Evolutionary conservation across 2,888 invertebrate species (phyloP), one percentile per base, ranked within the genome.

Genomic region (Folsomia manolachei): DNA sequence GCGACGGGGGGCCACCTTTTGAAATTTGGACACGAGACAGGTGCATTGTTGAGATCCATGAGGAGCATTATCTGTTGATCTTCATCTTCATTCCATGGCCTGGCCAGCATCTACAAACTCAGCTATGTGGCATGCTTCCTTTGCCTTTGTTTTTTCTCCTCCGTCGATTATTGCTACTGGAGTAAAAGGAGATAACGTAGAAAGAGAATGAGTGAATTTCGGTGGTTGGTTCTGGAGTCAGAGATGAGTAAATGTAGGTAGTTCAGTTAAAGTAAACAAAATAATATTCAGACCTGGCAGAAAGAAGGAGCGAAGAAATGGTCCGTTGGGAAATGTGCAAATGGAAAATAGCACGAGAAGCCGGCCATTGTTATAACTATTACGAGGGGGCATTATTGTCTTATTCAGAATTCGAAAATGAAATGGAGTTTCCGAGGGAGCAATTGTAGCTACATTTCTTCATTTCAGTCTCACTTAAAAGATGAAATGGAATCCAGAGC

Each of bases 41-140:
- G 72, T 74, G 74, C 39, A 25, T 78, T 73, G 74, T 74, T 69
- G 74, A 78, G 75, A 78, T 78, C 75, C 78, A 73, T 75, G 75
- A 73, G 71, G 63, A 75, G 69, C 72, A 76, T 78, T 75, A 78
- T 75, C 75, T 75, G 70, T 71, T 75, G 74, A 74, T 74, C 74
- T 74, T 56, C 72, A 65, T 69, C 25, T 27, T 56, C 19, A 23
- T 25, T 52, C 53, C 27, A 25, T 52, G 52, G 21, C 9, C n/a
- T 4, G 63, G 11, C 19, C 63, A 11, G 9, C 21, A 25, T 23
- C 21, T 25, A 60, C 11, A 19, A 26, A n/a, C n/a, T n/a, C n/a
- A n/a, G n/a, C n/a, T n/a, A n/a, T n/a, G n/a, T n/a, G n/a, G n/a
- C n/a, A n/a, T n/a, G n/a, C 39, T 39, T 39, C 39, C 39, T 14